Percentiles rank a stretch among this genome's conserved stretches.
Conservation (phyloP, 2,113 vertebrate species). For the Heptranchias perlo region DNA sequence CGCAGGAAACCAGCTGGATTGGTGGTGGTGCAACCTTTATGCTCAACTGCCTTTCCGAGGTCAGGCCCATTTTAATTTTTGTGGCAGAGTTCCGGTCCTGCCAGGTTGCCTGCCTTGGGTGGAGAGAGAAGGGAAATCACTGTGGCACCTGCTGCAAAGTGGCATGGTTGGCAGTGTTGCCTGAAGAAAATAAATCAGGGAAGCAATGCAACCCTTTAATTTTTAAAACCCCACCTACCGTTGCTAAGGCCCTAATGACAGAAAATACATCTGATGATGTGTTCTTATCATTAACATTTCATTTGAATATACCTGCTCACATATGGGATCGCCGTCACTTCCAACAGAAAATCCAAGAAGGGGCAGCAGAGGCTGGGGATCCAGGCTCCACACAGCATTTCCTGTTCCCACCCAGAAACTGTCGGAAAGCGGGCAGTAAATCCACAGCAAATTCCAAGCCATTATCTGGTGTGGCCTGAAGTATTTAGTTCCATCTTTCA, state of each 20-base stretch:
- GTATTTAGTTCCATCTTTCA: background rate
- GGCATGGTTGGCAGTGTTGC: background rate
- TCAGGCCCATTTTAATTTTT: background rate
- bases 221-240: background rate
- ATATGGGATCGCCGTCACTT: background rate
- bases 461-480: background rate
- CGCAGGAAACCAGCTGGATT: background rate
- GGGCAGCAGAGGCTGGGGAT: too few relatives aligned
- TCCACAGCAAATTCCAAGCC: background rate
- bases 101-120: background rate
- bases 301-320: background rate
- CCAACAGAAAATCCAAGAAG: background rate
- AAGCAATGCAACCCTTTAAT: background rate
- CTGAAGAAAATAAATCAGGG: background rate
- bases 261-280: background rate
- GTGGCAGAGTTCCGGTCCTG: background rate
- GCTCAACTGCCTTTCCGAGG: background rate
- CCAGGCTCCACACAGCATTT: too few relatives aligned
- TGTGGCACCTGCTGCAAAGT: background rate
- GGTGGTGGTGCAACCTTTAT: background rate
- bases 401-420: background rate
- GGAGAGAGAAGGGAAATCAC: background rate
- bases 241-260: background rate
- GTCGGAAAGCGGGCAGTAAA: background rate
- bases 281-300: background rate